Conservation (phyloP, 2,888 invertebrate species). For the Leptinotarsa rubiginosa region DNA sequence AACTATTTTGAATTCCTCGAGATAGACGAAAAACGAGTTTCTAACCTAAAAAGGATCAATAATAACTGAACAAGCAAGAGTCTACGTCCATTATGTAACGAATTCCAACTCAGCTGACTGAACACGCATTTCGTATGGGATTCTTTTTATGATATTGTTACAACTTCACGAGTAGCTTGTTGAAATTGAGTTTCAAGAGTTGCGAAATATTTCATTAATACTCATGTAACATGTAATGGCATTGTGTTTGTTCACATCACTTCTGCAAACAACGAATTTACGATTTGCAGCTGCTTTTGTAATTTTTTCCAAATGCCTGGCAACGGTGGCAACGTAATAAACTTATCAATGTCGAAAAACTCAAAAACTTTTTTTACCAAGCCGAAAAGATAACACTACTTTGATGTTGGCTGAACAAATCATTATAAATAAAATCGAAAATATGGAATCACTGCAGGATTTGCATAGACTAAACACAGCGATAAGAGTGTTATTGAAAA, state of each 20-base stretch:
- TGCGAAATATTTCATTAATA: no score
- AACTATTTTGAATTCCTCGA: neutral
- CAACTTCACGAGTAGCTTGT: neutral
- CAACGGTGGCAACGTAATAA: no score
- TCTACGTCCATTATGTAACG: neutral
- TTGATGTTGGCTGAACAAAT: neutral
- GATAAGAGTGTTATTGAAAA: slow-evolving; percentile 31
- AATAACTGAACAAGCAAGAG: neutral
- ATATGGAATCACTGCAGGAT: slow-evolving; percentile 29
- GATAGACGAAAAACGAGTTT: neutral
- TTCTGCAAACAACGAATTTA: no score
- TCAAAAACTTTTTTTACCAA: neutral
- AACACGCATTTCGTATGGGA: neutral
- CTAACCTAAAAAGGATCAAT: neutral
- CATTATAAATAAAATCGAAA: slow-evolving; percentile 26
- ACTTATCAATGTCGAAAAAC: neutral
- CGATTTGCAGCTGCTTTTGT: no score
- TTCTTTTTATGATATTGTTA: neutral
- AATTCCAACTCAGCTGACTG: neutral
- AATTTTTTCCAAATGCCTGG: no score
- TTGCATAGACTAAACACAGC: slow-evolving; percentile 33
- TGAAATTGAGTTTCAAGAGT: no score
- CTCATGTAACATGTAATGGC: no score
- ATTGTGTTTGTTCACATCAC: no score
- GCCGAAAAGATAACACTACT: slow-evolving; percentile 9